Base-by-base conservation (phyloP, 1,140 invertebrate species). In the Plectrocnemia conspersa region DNA sequence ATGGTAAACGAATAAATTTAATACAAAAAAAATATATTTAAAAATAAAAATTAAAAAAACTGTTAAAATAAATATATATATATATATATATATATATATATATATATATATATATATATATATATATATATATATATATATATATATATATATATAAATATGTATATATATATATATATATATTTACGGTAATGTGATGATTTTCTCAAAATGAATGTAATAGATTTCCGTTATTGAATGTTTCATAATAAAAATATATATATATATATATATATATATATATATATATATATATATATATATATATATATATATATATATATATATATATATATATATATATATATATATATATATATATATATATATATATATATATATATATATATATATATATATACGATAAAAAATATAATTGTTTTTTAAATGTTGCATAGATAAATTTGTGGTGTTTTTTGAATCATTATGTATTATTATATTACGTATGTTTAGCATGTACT, bases 81-180 rank as follows among this genome's bases (percentile, higher is more conserved):
- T 13, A 29, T 29, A 13, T 13, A 29, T 29, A 13, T 13, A 7
- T 29, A 29, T 13, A 29, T 29, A 13, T 13, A 29, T 13, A 29
- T 13, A 29, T 29, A 7, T 29, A 29, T 13, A 29, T 29, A 29
- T 13, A 29, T 13, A 29, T 29, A 29, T 13, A 9, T 44, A 21
- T 24, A 18, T 44, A 29, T 13, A 29, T 29, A 44, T 15, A 21
- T 44, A n/a, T 44, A 44, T 7, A 6, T 44, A 44, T 22, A 44
- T 7, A 44, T 44, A n/a, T 44, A 21, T 16, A 10, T 40, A 16
- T 40, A 15, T 40, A 40, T 7, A 29, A 29, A 29, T 7, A 29
- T 29, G 27, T 7, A 29, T 29, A 29, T 29, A 29, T n/a, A 29
- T 29, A 7, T 38, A 9, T 38, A 7, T 44, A 21, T 44, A 11